A percentile compares a stretch with the other conserved stretches of the same genome.
Conservation (phyloP, 2,888 invertebrate species). For the Dichetophora obliterata region DNA sequence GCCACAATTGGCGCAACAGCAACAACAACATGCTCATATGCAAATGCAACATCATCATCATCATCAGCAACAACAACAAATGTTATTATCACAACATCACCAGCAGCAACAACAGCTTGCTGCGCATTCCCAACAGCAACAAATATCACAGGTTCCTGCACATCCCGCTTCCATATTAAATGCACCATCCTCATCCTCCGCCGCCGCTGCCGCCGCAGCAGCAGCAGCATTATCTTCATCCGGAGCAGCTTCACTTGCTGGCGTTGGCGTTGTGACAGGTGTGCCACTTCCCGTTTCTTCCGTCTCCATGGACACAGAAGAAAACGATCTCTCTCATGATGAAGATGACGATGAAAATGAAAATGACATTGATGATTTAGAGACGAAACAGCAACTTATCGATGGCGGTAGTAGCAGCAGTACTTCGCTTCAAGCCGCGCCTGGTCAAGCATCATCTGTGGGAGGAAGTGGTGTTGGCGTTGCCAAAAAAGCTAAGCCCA, state of each 20-base stretch:
- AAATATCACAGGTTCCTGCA: constrained; percentile 44
- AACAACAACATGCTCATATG: constrained; percentile 44
- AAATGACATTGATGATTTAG: constrained; percentile 62
- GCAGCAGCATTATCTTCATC: constrained; percentile 26
- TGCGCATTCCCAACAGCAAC: constrained; percentile 42
- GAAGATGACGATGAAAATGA: constrained; percentile 62
- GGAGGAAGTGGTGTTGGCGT: constrained; percentile 44
- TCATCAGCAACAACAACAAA: constrained; percentile 45
- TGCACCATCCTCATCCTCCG: constrained; percentile 33
- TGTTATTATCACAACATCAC: constrained; percentile 44
- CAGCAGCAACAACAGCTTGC: constrained; percentile 42
- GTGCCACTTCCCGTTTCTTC: constrained; percentile 37
- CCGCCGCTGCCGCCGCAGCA: constrained; percentile 41
- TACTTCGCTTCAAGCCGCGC: constrained; percentile 63
- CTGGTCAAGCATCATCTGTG: constrained; percentile 50
- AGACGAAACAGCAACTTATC: constrained; percentile 64
- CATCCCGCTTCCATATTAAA: constrained; percentile 38
- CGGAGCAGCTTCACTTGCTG: constrained; percentile 34
- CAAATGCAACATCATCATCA: constrained; percentile 49
- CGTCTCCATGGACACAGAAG: constrained; percentile 61
- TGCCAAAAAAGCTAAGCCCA: constrained; percentile 65
- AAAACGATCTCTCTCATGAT: constrained; percentile 62
- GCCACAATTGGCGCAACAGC: constrained; percentile 39
- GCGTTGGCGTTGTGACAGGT: constrained; percentile 41
- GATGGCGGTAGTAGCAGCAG: constrained; percentile 66